A percentile compares a stretch with the other conserved stretches of the same genome.
Conservation (phyloP, 1,140 invertebrate species). For the Magallana angulata region DNA sequence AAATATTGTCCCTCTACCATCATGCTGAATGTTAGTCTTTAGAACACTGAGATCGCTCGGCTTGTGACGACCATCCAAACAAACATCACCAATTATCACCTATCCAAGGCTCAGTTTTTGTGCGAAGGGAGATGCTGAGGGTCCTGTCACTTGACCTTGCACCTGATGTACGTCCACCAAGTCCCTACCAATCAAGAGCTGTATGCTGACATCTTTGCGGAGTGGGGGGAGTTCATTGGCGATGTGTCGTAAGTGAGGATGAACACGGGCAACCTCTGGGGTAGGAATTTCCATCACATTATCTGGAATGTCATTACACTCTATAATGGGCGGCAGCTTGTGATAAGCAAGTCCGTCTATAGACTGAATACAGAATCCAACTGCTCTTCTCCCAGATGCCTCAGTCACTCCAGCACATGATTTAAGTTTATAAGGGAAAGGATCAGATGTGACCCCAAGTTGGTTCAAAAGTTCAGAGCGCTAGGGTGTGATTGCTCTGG, state of each 20-base stretch:
- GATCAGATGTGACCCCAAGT: neutral
- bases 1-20: conserved; percentile 33
- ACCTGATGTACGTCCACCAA: conserved; percentile 48
- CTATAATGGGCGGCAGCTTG: conserved; percentile 43
- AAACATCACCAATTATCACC: conserved; percentile 47
- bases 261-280: conserved; percentile 29
- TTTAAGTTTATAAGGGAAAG: neutral
- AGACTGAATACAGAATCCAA: conserved; percentile 19
- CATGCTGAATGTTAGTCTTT: conserved; percentile 22
- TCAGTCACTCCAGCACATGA: conserved; percentile 41
- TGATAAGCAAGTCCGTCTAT: conserved; percentile 1
- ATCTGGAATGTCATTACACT: conserved; percentile 51
- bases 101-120: conserved; percentile 46
- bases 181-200: conserved; percentile 51
- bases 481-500: conserved; percentile 27
- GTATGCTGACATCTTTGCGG: conserved; percentile 15
- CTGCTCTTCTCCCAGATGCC: conserved; percentile 29
- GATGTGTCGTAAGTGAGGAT: conserved; percentile 45
- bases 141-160: conserved; percentile 39
- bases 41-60: neutral
- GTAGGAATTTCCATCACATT: conserved; percentile 48
- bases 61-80: conserved; percentile 33
- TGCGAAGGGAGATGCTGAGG: conserved; percentile 40
- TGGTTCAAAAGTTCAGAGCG: conserved; percentile 35
- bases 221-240: conserved; percentile 28